Evolutionary conservation across 2,797 vertebrate genomes (phyloP).

Genomic region (Columba guinea): DNA sequence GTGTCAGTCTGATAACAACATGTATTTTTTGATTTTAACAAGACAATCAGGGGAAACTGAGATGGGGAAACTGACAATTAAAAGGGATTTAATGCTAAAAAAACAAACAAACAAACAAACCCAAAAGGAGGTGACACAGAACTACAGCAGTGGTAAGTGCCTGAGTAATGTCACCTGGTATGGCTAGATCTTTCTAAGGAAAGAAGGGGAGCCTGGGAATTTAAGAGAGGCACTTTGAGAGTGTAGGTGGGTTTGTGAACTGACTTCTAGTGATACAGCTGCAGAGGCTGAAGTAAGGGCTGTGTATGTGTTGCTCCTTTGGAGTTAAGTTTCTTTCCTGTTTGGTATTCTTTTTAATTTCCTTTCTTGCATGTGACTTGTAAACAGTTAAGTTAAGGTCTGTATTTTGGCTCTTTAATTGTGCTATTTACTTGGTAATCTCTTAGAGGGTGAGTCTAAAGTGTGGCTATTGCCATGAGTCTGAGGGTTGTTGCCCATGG

Average conservation of each 20-base stretch:
- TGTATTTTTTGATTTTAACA: neutral
- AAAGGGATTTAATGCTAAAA: neutral
- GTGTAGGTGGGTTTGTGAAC: neutral
- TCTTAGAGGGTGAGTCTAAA: neutral
- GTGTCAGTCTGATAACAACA: neutral
- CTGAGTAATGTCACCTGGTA: neutral
- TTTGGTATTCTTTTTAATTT: neutral
- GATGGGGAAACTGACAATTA: neutral
- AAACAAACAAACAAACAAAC: neutral
- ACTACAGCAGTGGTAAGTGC: neutral
- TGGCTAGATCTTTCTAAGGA: neutral
- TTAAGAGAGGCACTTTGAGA: neutral
- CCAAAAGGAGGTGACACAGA: neutral
- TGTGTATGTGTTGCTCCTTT: neutral
- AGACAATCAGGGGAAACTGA: neutral
- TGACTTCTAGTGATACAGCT: neutral
- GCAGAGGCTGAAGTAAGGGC: neutral
- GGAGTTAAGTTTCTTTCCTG: neutral
- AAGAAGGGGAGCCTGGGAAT: neutral
- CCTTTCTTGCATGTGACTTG: neutral
- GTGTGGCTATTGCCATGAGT: fast-evolving
- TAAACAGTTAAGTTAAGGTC: neutral
- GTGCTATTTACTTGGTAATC: neutral
- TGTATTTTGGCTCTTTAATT: neutral
- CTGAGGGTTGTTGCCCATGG: neutral